These are phyloP conservation scores for Sander vitreus DNA, from an alignment of 2,113 vertebrate genomes.

Conservation along the genomic window DNA sequence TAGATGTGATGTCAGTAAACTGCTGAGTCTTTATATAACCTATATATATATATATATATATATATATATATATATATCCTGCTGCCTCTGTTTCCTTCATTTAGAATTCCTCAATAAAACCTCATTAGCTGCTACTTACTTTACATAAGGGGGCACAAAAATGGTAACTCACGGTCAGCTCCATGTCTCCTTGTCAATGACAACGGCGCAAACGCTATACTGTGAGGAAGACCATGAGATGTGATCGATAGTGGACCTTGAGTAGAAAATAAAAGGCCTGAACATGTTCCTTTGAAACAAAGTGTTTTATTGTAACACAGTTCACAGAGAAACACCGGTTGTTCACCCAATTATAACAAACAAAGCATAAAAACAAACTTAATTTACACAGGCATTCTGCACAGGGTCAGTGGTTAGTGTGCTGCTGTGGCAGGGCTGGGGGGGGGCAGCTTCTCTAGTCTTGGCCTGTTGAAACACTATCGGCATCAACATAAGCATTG, in stretches of 20 bases:
- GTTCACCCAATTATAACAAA: slow-evolving; percentile 85
- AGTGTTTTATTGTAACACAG: slow-evolving; percentile 88
- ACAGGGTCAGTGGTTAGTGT: slow-evolving; percentile 84
- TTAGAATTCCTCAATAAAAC: background rate
- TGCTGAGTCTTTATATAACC: no score
- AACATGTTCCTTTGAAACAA: slow-evolving; percentile 79
- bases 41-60: no score
- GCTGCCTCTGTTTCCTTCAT: background rate
- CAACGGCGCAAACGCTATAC: background rate
- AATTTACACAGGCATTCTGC: slow-evolving; percentile 86
- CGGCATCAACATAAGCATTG: slow-evolving; percentile 54
- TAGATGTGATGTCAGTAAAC: no score
- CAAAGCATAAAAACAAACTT: slow-evolving; percentile 80
- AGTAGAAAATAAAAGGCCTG: background rate
- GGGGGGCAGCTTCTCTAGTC: slow-evolving; percentile 56
- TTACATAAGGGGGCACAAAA: background rate
- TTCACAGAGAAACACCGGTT: slow-evolving; percentile 86
- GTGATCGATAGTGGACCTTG: background rate
- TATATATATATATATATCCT: background rate
- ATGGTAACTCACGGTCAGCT: no score
- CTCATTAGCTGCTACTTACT: background rate
- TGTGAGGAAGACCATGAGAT: background rate
- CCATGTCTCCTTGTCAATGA: background rate
- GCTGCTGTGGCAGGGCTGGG: slow-evolving; percentile 48
- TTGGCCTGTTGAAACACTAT: slow-evolving; percentile 76